Evolutionary conservation across 2,113 vertebrate genomes (phyloP), one percentile per base, ranked within the genome.

Genomic region (Tenrec ecaudatus): DNA sequence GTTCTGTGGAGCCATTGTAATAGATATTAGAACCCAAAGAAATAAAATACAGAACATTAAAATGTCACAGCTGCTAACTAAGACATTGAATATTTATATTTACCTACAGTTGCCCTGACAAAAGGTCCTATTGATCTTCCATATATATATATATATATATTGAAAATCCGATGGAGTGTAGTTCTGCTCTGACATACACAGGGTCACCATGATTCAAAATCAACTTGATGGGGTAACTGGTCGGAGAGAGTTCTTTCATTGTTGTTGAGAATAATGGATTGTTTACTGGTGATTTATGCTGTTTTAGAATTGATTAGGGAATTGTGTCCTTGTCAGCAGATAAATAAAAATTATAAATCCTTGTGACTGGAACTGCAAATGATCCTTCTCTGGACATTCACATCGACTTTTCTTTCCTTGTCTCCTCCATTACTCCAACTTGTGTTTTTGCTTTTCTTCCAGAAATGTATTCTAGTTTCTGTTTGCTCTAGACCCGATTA

Each of bases 281-380:
- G 27, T 77, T 84, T 83, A 58, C 0, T 58, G 20, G 81, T 84
- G 11, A 12, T 43, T 92, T 15, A 7, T 73, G 19, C 33, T 84
- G 29, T 11, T 77, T 77, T 25, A 57, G 87, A 84, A 85, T 96
- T 25, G 14, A 22, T 78, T 93, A 69, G 1, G 75, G 33, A 95
- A 88, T 68, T 91, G 29, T 87, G 84, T n/a, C 1, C 15, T 95
- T 92, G 58, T 57, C 10, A 84, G 40, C n/a, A 93, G 57, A 92
- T 4, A 84, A 68, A 71, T 83, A n/a, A 68, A 77, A 89, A 7
- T 14, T 17, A 75, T 16, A 82, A 23, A 76, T 29, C 68, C 12
- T 10, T 93, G 79, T 12, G 19, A 8, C 53, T 66, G 69, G 29
- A 94, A 86, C 6, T 86, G 31, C 29, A 89, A 23, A 27, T 94